Percentiles rank a stretch among this genome's conserved stretches.
Evolutionary conservation across 2,888 invertebrate genomes (phyloP).

Genomic region (Chydorus sphaericus): DNA sequence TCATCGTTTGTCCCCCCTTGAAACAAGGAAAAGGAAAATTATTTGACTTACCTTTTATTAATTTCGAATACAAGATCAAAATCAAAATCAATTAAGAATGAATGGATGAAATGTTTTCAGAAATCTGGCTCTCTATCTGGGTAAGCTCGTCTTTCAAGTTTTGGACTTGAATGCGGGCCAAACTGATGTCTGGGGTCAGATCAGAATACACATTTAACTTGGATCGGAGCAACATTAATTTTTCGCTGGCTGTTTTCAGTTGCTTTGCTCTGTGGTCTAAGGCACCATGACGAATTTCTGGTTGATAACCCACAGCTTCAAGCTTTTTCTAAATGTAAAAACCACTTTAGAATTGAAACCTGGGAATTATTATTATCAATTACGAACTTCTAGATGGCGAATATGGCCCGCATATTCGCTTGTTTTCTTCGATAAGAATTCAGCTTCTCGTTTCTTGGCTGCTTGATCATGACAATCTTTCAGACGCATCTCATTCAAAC

Average conservation of each 20-base stretch:
- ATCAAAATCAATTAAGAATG: neutral
- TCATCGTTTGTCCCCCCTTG: neutral
- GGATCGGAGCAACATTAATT: neutral
- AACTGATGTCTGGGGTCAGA: neutral
- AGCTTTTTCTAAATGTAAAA: neutral
- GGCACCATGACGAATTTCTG: neutral
- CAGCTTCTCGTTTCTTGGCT: neutral
- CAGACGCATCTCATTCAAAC: neutral
- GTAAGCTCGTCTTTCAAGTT: neutral
- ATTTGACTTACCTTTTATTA: neutral
- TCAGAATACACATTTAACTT: neutral
- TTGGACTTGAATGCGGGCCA: neutral
- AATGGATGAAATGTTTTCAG: neutral
- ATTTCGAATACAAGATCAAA: neutral
- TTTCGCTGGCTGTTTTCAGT: neutral
- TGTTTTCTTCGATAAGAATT: neutral
- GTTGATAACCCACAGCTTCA: neutral
- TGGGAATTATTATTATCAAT: neutral
- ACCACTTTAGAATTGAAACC: neutral
- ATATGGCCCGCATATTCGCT: neutral
- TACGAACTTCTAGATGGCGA: neutral
- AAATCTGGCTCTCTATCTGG: neutral
- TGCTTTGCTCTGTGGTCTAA: neutral
- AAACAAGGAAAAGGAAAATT: neutral
- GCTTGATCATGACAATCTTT: neutral